These are phyloP conservation scores for Amazonetta brasiliensis DNA, from an alignment of 2,797 vertebrate genomes.

Conservation along the genomic window DNA sequence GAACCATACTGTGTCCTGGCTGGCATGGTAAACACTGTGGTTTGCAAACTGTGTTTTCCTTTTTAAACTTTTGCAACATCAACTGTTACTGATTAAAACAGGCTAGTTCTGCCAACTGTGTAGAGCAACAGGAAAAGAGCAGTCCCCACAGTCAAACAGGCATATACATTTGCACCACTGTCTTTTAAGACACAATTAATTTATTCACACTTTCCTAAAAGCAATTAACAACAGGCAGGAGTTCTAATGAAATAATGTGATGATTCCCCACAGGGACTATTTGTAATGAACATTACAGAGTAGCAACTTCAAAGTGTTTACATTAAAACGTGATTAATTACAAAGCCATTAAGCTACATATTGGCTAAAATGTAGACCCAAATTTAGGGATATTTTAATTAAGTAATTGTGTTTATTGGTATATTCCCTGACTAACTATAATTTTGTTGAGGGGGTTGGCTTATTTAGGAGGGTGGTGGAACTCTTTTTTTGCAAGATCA, in stretches of 20 bases:
- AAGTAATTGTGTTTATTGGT: slow-evolving; percentile 46
- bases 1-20: not conserved
- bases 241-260: slow-evolving; percentile 76
- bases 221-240: slow-evolving; percentile 76
- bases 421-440: slow-evolving; percentile 23
- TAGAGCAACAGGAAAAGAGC: not conserved
- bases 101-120: not conserved
- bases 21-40: slow-evolving; percentile 11
- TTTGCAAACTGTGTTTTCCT: slow-evolving; percentile 33
- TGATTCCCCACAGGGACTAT: slow-evolving; percentile 76
- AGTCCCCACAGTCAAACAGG: slow-evolving; percentile 5
- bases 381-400: slow-evolving; percentile 65
- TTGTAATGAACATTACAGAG: slow-evolving; percentile 70
- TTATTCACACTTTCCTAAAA: slow-evolving; percentile 66
- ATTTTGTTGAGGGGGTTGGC: not conserved
- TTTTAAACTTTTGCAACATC: not conserved
- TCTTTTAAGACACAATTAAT: slow-evolving; percentile 72
- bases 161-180: slow-evolving; percentile 40
- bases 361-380: slow-evolving; percentile 45
- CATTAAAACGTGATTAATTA: slow-evolving; percentile 79
- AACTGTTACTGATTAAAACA: slow-evolving; percentile 24
- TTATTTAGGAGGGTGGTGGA: not conserved
- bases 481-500: slow-evolving; percentile 42
- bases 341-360: slow-evolving; percentile 57
- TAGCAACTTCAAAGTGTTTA: slow-evolving; percentile 71